These are phyloP conservation scores for Melanotus villosus DNA, from an alignment of 2,888 invertebrate genomes.

Conservation along the genomic window DNA sequence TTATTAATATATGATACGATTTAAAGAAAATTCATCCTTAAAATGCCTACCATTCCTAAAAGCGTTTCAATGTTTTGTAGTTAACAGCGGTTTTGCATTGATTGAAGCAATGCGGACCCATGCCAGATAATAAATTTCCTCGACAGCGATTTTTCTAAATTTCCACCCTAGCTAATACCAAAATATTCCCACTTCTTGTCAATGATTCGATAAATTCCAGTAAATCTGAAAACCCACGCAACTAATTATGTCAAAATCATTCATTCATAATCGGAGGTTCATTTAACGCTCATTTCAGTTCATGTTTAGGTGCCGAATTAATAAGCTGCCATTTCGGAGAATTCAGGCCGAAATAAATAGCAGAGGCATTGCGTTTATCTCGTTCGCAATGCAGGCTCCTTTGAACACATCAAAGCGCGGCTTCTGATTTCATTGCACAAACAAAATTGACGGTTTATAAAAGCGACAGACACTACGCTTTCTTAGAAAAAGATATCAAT, in stretches of 20 bases:
- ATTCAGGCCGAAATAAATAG: background rate
- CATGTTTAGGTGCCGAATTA: background rate
- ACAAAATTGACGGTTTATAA: too few relatives aligned
- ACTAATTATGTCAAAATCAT: background rate
- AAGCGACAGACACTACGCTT: too few relatives aligned
- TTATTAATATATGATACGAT: background rate
- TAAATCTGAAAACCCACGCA: background rate
- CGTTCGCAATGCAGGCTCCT: background rate
- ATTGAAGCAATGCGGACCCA: background rate
- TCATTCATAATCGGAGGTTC: background rate
- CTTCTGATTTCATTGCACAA: too few relatives aligned
- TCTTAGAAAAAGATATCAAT: too few relatives aligned
- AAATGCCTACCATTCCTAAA: background rate
- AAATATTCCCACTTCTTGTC: background rate
- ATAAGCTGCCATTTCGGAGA: background rate
- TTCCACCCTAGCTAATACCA: background rate
- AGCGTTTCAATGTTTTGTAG: conserved; percentile 1
- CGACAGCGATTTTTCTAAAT: background rate
- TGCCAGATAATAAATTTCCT: background rate
- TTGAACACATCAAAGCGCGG: background rate
- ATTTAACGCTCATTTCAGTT: background rate
- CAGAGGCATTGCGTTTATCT: background rate
- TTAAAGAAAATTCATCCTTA: background rate
- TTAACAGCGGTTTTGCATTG: background rate
- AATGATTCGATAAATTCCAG: background rate